Evolutionary conservation across 2,888 invertebrate genomes (phyloP).

Genomic region (Lapara coniferarum): DNA sequence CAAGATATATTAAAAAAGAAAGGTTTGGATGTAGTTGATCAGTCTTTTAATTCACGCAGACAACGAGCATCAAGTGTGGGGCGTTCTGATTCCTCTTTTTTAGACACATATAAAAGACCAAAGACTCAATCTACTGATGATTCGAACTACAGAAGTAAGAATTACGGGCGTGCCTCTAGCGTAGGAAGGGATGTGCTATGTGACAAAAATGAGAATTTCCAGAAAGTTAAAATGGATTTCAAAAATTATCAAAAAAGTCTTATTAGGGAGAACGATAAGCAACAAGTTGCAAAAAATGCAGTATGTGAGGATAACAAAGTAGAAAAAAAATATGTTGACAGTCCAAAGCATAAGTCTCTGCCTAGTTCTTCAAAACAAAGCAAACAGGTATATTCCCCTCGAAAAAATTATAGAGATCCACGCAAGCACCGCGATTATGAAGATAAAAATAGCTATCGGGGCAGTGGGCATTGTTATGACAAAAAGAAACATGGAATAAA

Average conservation of each 20-base stretch:
- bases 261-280: not conserved
- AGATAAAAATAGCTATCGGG: slow-evolving; percentile 41
- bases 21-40: slow-evolving; percentile 47
- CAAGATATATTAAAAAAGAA: slow-evolving; percentile 54
- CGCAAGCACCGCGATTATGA: slow-evolving; percentile 54
- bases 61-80: slow-evolving; percentile 73
- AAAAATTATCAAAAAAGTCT: slow-evolving; percentile 45
- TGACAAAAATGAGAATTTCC: slow-evolving; percentile 50
- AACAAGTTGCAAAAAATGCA: not conserved
- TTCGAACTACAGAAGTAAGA: slow-evolving; percentile 35
- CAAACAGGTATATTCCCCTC: slow-evolving; percentile 52
- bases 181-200: slow-evolving; percentile 53
- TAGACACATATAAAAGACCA: slow-evolving; percentile 20
- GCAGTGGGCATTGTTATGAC: slow-evolving; percentile 39
- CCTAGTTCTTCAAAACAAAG: slow-evolving; percentile 28
- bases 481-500: slow-evolving; percentile 60
- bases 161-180: slow-evolving; percentile 59
- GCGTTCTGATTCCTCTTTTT: slow-evolving; percentile 44
- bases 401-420: slow-evolving; percentile 64
- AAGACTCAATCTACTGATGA: slow-evolving; percentile 29
- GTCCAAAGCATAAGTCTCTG: not conserved
- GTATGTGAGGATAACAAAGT: slow-evolving; percentile 29
- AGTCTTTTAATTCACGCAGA: slow-evolving; percentile 57
- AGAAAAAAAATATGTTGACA: not conserved
- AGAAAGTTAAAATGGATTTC: slow-evolving; percentile 71